These are phyloP conservation scores for Leptopilina clavipes DNA, from an alignment of 1,140 invertebrate genomes.

Conservation along the genomic window DNA sequence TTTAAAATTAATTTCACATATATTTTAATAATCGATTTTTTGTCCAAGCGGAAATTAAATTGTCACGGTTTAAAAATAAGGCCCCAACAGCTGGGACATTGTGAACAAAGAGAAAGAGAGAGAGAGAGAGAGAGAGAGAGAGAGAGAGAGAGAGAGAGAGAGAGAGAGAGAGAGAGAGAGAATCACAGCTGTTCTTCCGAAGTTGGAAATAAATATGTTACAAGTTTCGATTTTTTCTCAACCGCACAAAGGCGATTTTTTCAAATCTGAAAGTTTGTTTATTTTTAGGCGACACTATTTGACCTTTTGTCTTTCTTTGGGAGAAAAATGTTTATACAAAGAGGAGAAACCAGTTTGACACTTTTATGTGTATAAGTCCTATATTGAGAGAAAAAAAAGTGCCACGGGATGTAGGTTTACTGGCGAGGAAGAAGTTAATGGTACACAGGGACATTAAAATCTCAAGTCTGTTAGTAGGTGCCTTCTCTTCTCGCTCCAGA, in stretches of 20 bases:
- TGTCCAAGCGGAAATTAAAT: not conserved
- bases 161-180: not conserved
- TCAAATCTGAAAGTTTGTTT: not conserved
- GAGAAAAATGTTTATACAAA: not conserved
- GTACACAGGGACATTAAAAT: conserved; percentile 13
- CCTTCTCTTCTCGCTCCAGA: not conserved
- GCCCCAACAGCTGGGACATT: not conserved
- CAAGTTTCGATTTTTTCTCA: not conserved
- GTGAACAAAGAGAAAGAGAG: not conserved
- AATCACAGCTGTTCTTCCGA: not conserved
- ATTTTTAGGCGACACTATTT: no score
- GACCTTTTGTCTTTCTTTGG: not conserved
- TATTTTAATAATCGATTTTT: no score
- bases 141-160: not conserved
- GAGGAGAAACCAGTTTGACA: conserved; percentile 2
- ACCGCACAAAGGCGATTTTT: not conserved
- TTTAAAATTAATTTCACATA: no score
- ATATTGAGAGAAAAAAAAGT: not conserved
- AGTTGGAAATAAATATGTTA: no score
- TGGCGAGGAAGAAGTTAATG: not conserved
- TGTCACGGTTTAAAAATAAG: not conserved
- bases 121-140: not conserved
- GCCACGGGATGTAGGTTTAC: not conserved
- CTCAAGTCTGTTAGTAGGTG: not conserved
- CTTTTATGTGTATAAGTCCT: no score